Conservation (phyloP, 1,140 invertebrate genomes). For the Pseudobourletiella spinata region DNA sequence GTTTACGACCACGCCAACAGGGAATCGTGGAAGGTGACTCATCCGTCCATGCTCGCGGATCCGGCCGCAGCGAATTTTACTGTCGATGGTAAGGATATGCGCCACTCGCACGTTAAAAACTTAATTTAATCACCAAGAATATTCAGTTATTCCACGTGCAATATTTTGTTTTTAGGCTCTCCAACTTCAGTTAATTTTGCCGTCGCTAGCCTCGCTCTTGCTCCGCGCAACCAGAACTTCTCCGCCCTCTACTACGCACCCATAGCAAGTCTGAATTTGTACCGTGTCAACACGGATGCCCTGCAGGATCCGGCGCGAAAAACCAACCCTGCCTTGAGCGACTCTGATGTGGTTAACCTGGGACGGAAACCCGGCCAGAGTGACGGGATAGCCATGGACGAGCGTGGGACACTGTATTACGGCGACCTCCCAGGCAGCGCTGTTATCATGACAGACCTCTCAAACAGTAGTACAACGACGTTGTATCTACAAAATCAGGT, state of each 20-base stretch:
- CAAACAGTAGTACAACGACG: neutral
- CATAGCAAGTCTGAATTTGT: slow-evolving; percentile 66
- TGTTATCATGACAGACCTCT: slow-evolving; percentile 44
- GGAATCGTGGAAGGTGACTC: slow-evolving; percentile 55
- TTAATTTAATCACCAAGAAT: too few species aligned
- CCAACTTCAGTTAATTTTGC: neutral
- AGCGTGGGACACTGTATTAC: slow-evolving; percentile 53
- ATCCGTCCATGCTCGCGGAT: slow-evolving; percentile 5
- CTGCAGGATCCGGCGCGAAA: slow-evolving; percentile 41
- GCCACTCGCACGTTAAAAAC: too few species aligned
- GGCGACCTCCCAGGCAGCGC: slow-evolving; percentile 55
- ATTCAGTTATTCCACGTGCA: neutral
- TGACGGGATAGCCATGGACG: slow-evolving; percentile 60
- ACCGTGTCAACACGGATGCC: slow-evolving; percentile 48
- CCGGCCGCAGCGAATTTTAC: neutral
- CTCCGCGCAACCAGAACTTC: slow-evolving; percentile 50
- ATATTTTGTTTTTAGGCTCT: neutral
- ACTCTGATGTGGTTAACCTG: neutral
- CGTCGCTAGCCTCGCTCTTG: slow-evolving; percentile 45
- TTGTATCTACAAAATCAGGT: slow-evolving; percentile 41
- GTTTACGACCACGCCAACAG: slow-evolving; percentile 53
- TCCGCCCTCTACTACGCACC: slow-evolving; percentile 65
- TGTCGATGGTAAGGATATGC: slow-evolving; percentile 2
- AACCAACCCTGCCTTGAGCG: slow-evolving; percentile 43
- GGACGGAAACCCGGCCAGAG: slow-evolving; percentile 41